Percentiles rank a stretch among this genome's conserved stretches.
Evolutionary conservation across 2,797 vertebrate genomes (phyloP).

Genomic region (Limnodromus scolopaceus): DNA sequence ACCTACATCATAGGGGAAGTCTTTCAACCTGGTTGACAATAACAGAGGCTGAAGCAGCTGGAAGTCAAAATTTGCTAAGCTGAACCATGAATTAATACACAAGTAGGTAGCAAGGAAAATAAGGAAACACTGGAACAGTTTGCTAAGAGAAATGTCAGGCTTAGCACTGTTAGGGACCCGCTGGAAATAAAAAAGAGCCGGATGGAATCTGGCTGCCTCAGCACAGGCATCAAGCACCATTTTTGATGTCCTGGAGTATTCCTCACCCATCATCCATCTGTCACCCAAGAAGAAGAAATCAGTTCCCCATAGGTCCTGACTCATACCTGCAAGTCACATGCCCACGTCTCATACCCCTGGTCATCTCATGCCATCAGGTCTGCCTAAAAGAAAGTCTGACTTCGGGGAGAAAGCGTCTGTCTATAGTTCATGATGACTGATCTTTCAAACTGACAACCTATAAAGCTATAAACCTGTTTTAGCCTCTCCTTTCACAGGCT

Average conservation of each 20-base stretch:
- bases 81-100: neutral
- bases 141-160: neutral
- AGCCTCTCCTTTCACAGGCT: neutral
- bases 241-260: neutral
- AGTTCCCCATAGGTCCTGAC: neutral
- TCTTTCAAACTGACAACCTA: neutral
- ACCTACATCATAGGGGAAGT: rapidly evolving
- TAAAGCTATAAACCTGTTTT: neutral
- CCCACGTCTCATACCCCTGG: neutral
- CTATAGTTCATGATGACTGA: neutral
- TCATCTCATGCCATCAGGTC: neutral
- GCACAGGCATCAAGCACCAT: neutral
- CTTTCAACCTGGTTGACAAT: neutral
- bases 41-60: neutral
- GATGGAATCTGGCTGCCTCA: neutral
- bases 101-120: neutral
- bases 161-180: neutral
- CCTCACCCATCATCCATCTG: neutral
- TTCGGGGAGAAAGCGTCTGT: neutral
- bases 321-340: neutral
- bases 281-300: neutral
- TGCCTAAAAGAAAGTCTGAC: neutral
- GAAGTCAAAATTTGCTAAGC: neutral
- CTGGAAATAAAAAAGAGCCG: too few relatives aligned
- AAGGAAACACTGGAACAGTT: neutral